Evolutionary conservation across 2,888 invertebrate species (phyloP).

Genomic region (Microctonus brassicae): DNA sequence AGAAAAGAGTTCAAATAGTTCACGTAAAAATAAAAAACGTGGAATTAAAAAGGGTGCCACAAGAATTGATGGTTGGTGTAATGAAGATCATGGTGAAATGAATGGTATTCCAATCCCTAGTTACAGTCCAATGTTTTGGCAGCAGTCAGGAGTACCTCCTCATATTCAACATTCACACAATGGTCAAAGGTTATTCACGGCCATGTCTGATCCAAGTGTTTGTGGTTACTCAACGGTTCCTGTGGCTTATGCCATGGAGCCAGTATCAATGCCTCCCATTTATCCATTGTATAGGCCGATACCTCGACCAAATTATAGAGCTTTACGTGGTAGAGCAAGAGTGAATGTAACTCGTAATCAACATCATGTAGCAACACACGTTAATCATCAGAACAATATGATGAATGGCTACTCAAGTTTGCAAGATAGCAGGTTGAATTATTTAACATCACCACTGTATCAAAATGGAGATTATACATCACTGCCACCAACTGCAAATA

Average conservation of each 20-base stretch:
- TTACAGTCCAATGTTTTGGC: conserved; percentile 59
- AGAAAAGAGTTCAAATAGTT: conserved; percentile 38
- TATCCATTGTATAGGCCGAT: conserved; percentile 73
- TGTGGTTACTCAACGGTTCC: conserved; percentile 68
- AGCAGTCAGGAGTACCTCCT: conserved; percentile 46
- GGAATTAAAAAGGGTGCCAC: conserved; percentile 37
- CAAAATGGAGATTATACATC: conserved; percentile 74
- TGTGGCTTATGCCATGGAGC: conserved; percentile 73
- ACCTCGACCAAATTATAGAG: conserved; percentile 56
- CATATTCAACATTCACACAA: conserved; percentile 50
- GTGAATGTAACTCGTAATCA: conserved; percentile 49
- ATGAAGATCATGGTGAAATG: conserved; percentile 42
- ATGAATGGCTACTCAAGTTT: conserved; percentile 60
- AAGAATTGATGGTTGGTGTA: conserved; percentile 44
- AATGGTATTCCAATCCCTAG: conserved; percentile 41
- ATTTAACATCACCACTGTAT: conserved; percentile 49
- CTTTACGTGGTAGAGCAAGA: conserved; percentile 52
- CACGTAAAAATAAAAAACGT: conserved; percentile 53
- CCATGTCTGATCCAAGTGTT: conserved; percentile 69
- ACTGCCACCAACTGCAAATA: conserved; percentile 79
- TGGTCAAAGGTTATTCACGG: conserved; percentile 71
- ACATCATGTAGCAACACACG: conserved; percentile 23
- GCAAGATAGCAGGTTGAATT: conserved; percentile 56
- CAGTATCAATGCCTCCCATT: conserved; percentile 75
- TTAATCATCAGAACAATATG: conserved; percentile 21